These are phyloP conservation scores for Drosophila ambigua DNA, from an alignment of 1,140 invertebrate genomes.

Conservation along the genomic window DNA sequence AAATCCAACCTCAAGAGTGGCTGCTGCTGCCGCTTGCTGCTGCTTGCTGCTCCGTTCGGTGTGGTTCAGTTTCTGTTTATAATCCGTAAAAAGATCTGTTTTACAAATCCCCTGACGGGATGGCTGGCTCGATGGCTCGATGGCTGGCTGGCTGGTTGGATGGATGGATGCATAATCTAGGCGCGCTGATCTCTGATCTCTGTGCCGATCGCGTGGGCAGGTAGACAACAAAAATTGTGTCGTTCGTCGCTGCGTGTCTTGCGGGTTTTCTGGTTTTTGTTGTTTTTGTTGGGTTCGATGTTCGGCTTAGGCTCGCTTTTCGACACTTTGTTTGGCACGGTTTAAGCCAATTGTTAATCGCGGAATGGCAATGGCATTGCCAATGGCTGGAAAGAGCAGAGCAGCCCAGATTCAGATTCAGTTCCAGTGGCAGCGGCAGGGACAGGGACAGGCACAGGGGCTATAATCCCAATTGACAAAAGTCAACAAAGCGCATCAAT, in stretches of 20 bases:
- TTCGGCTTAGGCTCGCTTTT: slow-evolving; percentile 76
- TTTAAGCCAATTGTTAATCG: slow-evolving; percentile 78
- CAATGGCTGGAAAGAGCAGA: neutral
- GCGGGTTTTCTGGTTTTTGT: neutral
- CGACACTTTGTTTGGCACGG: slow-evolving; percentile 80
- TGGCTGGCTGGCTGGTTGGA: neutral
- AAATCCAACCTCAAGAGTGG: slow-evolving; percentile 31
- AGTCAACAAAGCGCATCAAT: slow-evolving; percentile 80
- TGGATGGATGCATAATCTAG: slow-evolving; percentile 65
- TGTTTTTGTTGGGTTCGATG: slow-evolving; percentile 28
- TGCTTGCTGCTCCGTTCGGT: neutral
- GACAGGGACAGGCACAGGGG: slow-evolving; percentile 19
- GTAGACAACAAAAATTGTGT: slow-evolving; percentile 55
- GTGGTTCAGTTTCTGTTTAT: slow-evolving; percentile 57
- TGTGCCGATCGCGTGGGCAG: slow-evolving; percentile 68
- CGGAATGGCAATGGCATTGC: slow-evolving; percentile 3
- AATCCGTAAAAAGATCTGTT: slow-evolving; percentile 80
- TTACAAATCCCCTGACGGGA: slow-evolving; percentile 64
- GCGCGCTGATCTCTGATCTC: slow-evolving; percentile 71
- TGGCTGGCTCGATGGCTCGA: slow-evolving; percentile 10
- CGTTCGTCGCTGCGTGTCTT: slow-evolving; percentile 29
- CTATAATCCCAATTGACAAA: slow-evolving; percentile 78
- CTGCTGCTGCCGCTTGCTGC: neutral
- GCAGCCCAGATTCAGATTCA: too few relatives aligned
- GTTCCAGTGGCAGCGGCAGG: too few relatives aligned